phyloP scores from a whole-genome alignment of 2,113 vertebrate genomes.

The Xiphorhynchus elegans region DNA sequence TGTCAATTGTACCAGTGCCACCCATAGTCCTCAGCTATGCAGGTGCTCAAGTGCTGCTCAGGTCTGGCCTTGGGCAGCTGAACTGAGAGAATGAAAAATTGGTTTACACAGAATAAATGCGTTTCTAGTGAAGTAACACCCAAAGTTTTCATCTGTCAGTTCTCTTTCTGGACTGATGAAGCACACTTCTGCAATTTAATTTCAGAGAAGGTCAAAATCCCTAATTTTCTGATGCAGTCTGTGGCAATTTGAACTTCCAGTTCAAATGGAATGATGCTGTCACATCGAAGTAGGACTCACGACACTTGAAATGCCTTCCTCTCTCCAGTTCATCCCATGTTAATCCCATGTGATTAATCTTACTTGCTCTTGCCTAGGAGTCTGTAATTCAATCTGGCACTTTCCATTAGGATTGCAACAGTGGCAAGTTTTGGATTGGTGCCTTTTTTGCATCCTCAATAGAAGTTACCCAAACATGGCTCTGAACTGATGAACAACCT shows the following conservation, averaged over 20 bases:
- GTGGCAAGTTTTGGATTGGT: neutral
- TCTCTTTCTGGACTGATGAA: neutral
- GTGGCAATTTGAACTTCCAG: neutral
- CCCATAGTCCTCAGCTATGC: fast-evolving
- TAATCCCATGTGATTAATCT: neutral
- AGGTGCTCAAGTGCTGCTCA: neutral
- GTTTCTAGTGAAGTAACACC: neutral
- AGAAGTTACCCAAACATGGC: neutral
- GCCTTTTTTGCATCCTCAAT: neutral
- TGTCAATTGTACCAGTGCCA: neutral
- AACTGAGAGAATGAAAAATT: neutral
- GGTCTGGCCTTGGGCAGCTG: neutral
- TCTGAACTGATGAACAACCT: neutral
- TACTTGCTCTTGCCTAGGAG: neutral
- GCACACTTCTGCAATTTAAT: neutral
- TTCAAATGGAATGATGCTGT: neutral
- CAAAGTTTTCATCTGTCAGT: neutral
- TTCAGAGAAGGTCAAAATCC: neutral
- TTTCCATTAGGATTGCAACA: neutral
- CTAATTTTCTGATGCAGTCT: neutral
- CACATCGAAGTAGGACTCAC: neutral
- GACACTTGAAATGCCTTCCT: neutral
- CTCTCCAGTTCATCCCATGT: neutral
- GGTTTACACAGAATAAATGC: neutral
- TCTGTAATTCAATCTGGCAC: neutral